Evolutionary conservation across 2,113 vertebrate species (phyloP).

Genomic region (Sinocyclocheilus maitianheensis): DNA sequence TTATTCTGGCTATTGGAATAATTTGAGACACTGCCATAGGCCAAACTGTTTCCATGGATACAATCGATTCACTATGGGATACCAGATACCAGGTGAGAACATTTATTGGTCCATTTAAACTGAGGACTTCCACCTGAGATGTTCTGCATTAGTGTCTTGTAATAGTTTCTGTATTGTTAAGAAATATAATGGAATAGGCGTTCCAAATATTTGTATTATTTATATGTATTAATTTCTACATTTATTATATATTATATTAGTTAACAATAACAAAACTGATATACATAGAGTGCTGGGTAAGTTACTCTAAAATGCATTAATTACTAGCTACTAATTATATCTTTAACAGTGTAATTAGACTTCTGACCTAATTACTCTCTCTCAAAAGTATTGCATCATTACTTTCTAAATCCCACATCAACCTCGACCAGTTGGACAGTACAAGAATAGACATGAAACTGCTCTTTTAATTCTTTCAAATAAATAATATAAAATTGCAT

Average conservation of each 20-base stretch:
- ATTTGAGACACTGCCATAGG: constrained; percentile 82
- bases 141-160: not conserved
- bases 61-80: constrained; percentile 61
- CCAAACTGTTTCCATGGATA: constrained; percentile 76
- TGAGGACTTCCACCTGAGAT: not conserved
- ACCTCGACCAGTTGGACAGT: too few species aligned
- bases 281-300: too few species aligned
- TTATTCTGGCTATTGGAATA: constrained; percentile 71
- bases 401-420: too few species aligned
- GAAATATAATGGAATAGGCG: not conserved
- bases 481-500: too few species aligned
- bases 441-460: too few species aligned
- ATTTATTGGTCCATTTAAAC: not conserved
- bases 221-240: not conserved
- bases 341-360: too few species aligned
- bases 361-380: too few species aligned
- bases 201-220: not conserved
- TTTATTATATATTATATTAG: not conserved
- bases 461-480: too few species aligned
- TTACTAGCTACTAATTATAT: too few species aligned
- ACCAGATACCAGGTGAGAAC: constrained; percentile 76
- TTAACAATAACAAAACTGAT: too few species aligned
- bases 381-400: too few species aligned
- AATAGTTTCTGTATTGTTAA: not conserved
- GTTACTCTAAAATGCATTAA: too few species aligned